Evolutionary conservation across 2,113 vertebrate species (phyloP), one percentile per base, ranked within the genome.

Genomic region (Pygathrix nemaeus): DNA sequence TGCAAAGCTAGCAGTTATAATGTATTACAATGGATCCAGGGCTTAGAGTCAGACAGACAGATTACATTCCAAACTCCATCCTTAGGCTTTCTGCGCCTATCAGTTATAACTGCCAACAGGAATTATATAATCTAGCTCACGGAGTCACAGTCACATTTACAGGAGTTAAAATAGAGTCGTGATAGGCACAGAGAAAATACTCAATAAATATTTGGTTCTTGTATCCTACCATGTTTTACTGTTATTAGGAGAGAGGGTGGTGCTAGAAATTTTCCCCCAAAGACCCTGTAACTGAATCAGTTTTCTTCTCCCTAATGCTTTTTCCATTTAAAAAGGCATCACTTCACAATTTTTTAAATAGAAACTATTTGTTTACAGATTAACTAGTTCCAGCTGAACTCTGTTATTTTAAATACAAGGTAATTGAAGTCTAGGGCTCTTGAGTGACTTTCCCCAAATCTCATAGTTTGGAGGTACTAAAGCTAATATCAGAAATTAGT

Each of bases 191-290:
- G n/a, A 87, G 8, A 78, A 95, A n/a, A 32, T 70, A 40, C 55
- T 86, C 43, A 70, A 27, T 45, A 82, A 84, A 61, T 95, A 91
- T 25, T 91, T 79, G 35, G 45, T 91, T 94, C 70, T 90, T 92
- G 61, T 10, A 86, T 59, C 45, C 13, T 61, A 45, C 30, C 32
- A 14, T 55, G 25, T 52, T 94, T 66, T 61, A 30, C 43, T n/a
- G 6, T 50, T 93, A 82, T 84, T 93, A 85, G 80, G n/a, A 84
- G 59, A 85, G 13, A 85, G 8, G 6, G n/a, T 48, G 4, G 21
- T 73, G 32, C 18, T 93, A 40, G 73, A 73, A 86, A 89, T 78
- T 78, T 72, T 25, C 32, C 55, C 32, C 87, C 43, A 43, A 85
- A 88, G 38, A 68, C 21, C 59, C 81, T 83, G 11, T 70, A 86